Base-by-base conservation (phyloP, 2,888 invertebrate species). In the Magallana nippona region DNA sequence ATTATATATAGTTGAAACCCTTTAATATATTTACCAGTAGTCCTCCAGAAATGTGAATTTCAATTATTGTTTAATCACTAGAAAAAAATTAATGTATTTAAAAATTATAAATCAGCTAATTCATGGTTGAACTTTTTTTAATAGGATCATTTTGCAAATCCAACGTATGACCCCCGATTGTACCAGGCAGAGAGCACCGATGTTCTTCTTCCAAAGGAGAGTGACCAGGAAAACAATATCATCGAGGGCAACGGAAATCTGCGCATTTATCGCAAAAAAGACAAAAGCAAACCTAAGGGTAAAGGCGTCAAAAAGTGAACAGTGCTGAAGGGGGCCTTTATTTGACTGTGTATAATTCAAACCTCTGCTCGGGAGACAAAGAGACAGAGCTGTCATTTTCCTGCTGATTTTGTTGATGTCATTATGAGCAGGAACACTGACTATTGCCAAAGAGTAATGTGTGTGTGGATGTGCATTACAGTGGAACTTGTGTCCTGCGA, bases 91-190 rank as follows among this genome's bases (percentile, higher is more conserved):
- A 2, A 5, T n/a, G 27, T 19, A 71, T 15, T 71, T 15, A 19
- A 71, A 71, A 8, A 8, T 44, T 44, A 8, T 44, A 44, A 32
- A 44, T 44, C 44, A 44, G 0, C 44, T 44, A 44, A 44, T 44
- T 44, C 5, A 44, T 44, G 44, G 0, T 44, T 44, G 44, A 44
- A 44, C 8, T 82, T 62, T 8, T 27, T 19, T 80, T 22, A 71
- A 15, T 60, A 84, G 81, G 82, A 98, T 82, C 98, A 99, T 95
- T 99, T 99, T 95, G 97, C 97, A 92, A 99, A 99, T 95, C 99
- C 99, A 79, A 98, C 99, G 97, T 99, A 99, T 94, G 99, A 99
- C 93, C 71, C 10, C 10, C 98, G 97, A 1, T 91, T 95, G 90
- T 94, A 95, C 87, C 86, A 83, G 77, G 85, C 86, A 62, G 88